Base-by-base conservation (phyloP, 2,113 vertebrate genomes). In the Myiozetetes cayanensis region DNA sequence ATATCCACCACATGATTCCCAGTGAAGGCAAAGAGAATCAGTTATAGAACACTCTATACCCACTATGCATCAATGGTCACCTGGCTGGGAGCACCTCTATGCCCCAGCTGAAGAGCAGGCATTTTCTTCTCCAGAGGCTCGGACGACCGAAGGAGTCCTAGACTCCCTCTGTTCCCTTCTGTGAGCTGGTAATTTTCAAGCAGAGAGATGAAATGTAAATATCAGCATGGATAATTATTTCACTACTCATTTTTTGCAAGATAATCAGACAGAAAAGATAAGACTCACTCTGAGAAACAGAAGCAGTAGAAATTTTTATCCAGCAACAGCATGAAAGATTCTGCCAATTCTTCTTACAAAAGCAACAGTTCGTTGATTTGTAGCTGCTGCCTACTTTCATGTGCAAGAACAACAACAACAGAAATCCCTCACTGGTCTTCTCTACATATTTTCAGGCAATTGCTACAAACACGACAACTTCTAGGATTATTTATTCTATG, bases 171-270 rank as follows among this genome's bases (percentile, higher is more conserved):
- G 37, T 53, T 94, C 66, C 77, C 53, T 92, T 82, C 81, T 81
- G 61, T 63, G 35, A 93, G 86, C 39, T 31, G 14, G 14, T 31
- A 90, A 87, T 79, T 91, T 94, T 94, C 91, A 95, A 91, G 66
- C 84, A 94, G 87, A 62, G 82, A 68, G 24, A 86, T 33, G 55
- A 92, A 96, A 97, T 78, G 65, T 82, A 95, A 96, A 85, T 95
- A 96, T 62, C 94, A 93, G 81, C 77, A 73, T 73, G 93, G 87
- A 35, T 91, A 97, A 96, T 95, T 95, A 95, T 94, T 91, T 95
- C 58, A 31, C 58, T 93, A 94, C 58, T 97, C 80, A 37, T 96
- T 94, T 96, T 93, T 87, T 62, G 66, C 41, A 75, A 87, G 81
- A 85, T 92, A 94, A 94, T 78, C 87, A 91, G 87, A 82, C 87